These are phyloP conservation scores for Xestoiulus laeticollis DNA, from an alignment of 2,888 invertebrate species.

Conservation along the genomic window DNA sequence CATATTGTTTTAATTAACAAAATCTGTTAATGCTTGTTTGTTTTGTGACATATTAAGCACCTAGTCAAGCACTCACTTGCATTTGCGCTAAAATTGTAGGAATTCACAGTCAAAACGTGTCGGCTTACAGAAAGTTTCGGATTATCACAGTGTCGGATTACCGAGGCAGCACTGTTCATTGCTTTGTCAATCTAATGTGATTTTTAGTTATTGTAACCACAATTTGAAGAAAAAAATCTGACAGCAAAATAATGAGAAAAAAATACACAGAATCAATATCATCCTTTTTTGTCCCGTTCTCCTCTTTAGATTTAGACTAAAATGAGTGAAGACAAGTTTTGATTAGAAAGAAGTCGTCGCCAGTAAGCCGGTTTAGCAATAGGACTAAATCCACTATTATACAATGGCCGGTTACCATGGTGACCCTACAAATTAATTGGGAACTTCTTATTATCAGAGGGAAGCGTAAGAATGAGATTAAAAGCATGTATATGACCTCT, in stretches of 20 bases:
- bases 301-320: neutral
- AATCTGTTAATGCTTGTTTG: too few relatives aligned
- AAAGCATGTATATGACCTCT: neutral
- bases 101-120: too few relatives aligned
- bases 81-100: too few relatives aligned
- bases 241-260: neutral
- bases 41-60: too few relatives aligned
- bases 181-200: too few relatives aligned
- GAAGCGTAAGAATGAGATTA: slow-evolving; percentile 23
- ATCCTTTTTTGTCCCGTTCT: neutral
- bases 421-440: slow-evolving; percentile 38
- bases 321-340: slow-evolving; percentile 30
- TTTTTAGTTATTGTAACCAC: too few relatives aligned
- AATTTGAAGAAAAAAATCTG: neutral
- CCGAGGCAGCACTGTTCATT: too few relatives aligned
- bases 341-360: slow-evolving; percentile 21
- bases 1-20: too few relatives aligned
- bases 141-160: too few relatives aligned
- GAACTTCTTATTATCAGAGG: slow-evolving; percentile 31
- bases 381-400: neutral
- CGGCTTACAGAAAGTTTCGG: too few relatives aligned
- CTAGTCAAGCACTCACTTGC: too few relatives aligned
- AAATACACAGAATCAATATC: neutral
- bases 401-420: slow-evolving; percentile 20
- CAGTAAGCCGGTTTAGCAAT: slow-evolving; percentile 29